phyloP scores from a whole-genome alignment of 2,113 vertebrate genomes.

The Ellobius talpinus region DNA sequence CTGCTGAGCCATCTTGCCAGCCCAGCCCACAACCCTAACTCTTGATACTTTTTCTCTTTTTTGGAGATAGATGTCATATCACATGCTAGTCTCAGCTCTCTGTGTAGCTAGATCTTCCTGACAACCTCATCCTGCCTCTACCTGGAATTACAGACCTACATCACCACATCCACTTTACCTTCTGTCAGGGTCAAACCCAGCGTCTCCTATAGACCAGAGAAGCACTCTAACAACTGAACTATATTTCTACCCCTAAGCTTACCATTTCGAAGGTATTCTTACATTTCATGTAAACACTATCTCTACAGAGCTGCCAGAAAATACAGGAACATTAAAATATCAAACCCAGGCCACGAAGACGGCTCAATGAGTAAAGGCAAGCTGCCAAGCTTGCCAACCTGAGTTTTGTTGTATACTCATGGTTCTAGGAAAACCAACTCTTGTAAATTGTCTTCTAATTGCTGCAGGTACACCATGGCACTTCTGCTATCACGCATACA shows the following conservation, averaged over 20 bases:
- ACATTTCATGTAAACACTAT: slow-evolving; percentile 3
- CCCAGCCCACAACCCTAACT: not conserved
- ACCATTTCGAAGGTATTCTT: slow-evolving; percentile 59
- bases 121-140: not conserved
- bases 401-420: not conserved
- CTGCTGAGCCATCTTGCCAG: not conserved
- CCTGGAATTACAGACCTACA: not conserved
- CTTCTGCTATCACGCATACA: not conserved
- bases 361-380: not conserved
- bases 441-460: not conserved
- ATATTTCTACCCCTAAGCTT: not conserved
- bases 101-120: not conserved
- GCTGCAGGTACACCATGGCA: not conserved
- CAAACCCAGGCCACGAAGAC: not conserved
- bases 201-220: not conserved
- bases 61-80: not conserved
- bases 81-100: not conserved
- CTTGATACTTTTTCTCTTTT: not conserved
- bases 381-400: not conserved
- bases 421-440: not conserved
- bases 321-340: slow-evolving; percentile 50
- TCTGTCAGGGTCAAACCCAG: not conserved
- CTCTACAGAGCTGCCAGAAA: slow-evolving; percentile 48
- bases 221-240: not conserved
- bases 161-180: not conserved